Evolutionary conservation across 2,797 vertebrate species (phyloP), one percentile per base, ranked within the genome.

Genomic region (Allobates femoralis): DNA sequence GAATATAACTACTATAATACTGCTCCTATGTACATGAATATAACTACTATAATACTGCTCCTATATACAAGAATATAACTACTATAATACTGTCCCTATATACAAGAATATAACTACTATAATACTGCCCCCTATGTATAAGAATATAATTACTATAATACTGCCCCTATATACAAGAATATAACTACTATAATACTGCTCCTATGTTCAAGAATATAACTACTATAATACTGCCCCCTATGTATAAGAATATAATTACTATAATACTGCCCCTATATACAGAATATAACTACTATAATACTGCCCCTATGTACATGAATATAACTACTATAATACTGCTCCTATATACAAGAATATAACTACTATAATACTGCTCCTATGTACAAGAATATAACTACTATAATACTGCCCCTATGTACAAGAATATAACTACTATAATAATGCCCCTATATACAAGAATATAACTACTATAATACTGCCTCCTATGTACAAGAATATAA

Each of bases 1-100:
- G 62, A 64, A 64, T 64, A 64, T 64, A 64, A 64, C 60, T 28
- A 64, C 60, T 64, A 64, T 64, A 64, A 64, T 64, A 64, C 60
- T 64, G 60, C 12, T 5, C 60, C n/a, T 64, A 64, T 64, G 11
- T 64, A 64, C 60, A 64, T 14, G 60, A 64, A 64, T 64, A 64
- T 64, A 64, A 64, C 60, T 64, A 64, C 60, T 64, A 64, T 64
- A 64, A 64, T 64, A 64, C 60, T 64, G 26, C 60, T 5, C 60
- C 60, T n/a, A n/a, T 64, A 64, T 64, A 64, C 60, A 64, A 64
- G 60, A 64, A 64, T 28, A 64, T 64, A 64, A 64, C 60, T 64
- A 64, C 60, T 64, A 64, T 28, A 64, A 64, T 64, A 64, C n/a
- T 64, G 26, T 26, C 11, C 60, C 60, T 64, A 64, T 64, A 12